Conservation (phyloP, 2,888 invertebrate genomes). For the Standfussiana lucernea region DNA sequence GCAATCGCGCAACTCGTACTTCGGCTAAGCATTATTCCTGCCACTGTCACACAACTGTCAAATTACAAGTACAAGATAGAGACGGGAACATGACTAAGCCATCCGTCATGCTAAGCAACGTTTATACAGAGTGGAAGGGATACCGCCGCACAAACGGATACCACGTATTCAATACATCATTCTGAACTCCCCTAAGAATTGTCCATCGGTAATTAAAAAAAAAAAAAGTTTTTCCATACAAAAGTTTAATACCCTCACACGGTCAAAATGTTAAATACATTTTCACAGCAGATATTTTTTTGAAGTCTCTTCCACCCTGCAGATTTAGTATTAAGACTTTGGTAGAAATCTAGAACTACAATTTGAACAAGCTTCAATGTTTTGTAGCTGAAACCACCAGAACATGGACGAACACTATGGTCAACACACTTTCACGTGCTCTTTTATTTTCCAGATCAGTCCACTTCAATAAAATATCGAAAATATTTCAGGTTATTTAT, state of each 20-base stretch:
- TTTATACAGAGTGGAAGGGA: too few species aligned
- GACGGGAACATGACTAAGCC: background rate
- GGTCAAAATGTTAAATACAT: too few species aligned
- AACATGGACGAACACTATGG: background rate
- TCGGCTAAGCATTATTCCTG: background rate
- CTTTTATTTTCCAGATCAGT: background rate
- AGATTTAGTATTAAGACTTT: background rate
- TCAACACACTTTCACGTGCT: background rate
- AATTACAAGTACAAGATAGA: background rate
- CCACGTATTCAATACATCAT: too few species aligned
- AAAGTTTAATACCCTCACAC: too few species aligned
- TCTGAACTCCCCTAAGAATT: too few species aligned
- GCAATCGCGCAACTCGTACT: background rate
- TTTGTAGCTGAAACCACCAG: background rate
- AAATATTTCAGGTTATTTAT: conserved; percentile 6
- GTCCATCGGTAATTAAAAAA: too few species aligned
- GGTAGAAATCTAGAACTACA: background rate
- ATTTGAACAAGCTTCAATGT: background rate
- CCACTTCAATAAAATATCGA: background rate
- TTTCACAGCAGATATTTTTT: too few species aligned
- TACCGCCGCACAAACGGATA: too few species aligned
- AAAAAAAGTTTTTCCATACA: too few species aligned
- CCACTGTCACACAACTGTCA: background rate
- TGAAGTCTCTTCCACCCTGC: too few species aligned
- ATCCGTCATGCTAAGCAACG: background rate